Percentiles rank a stretch among this genome's conserved stretches.
phyloP scores from a whole-genome alignment of 2,797 vertebrate genomes.

The Sternotherus odoratus region DNA sequence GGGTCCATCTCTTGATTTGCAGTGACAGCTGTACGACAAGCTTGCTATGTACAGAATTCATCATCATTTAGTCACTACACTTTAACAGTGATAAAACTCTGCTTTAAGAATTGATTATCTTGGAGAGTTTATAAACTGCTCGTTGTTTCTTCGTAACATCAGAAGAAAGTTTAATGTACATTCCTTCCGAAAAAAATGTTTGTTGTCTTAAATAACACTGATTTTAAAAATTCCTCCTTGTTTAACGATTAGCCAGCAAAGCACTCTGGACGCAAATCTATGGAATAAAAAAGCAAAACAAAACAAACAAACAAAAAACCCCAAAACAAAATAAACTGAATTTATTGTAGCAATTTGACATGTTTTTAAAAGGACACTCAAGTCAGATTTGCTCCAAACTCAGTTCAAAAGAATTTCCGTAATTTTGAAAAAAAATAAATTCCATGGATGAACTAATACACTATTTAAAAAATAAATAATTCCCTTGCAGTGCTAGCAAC shows the following conservation, averaged over 20 bases:
- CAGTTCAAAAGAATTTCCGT: background rate
- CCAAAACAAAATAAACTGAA: background rate
- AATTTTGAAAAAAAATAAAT: background rate
- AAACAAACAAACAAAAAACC: too few relatives aligned
- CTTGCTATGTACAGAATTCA: background rate
- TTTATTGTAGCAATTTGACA: background rate
- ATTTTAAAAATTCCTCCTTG: background rate
- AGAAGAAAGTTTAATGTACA: background rate
- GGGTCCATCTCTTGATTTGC: background rate
- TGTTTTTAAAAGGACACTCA: background rate
- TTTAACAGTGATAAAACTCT: background rate
- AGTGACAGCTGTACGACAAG: background rate
- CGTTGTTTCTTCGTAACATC: background rate
- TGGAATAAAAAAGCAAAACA: background rate
- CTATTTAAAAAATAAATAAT: background rate
- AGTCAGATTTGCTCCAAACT: background rate
- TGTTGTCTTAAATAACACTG: background rate
- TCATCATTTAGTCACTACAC: background rate
- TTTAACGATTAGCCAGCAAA: background rate
- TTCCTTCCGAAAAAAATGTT: background rate
- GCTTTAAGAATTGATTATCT: background rate
- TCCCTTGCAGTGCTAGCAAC: background rate
- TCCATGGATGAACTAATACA: background rate
- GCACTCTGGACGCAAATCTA: background rate
- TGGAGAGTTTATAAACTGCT: background rate